Evolutionary conservation across 2,888 invertebrate genomes (phyloP), one percentile per base, ranked within the genome.

Genomic region (Amiota communis): DNA sequence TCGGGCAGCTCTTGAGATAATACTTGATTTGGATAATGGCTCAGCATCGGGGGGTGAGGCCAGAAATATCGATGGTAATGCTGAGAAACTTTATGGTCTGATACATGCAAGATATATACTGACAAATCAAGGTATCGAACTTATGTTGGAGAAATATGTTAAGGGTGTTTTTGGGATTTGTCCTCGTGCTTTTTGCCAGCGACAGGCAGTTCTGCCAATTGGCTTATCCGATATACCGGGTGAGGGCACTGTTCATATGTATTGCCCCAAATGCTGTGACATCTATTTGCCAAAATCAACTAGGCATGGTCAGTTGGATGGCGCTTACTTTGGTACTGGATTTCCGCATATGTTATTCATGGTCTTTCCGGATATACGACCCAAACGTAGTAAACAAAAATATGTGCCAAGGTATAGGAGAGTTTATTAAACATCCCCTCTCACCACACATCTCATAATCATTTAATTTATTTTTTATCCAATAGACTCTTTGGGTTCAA

Each of bases 311-410:
- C 98, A 98, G 91, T 97, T 98, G 23, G 99, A 99, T 90, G 99
- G 99, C 72, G 98, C 99, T 63, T 99, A 98, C 91, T 99, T 99
- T 91, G 99, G 99, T 86, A 99, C 99, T 61, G 99, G 99, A 73
- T 99, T 99, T 91, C 99, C 99, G 75, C 99, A 99, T 90, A 99
- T 99, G 99, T 93, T 99, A 78, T 99, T 99, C 90, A 99, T 99
- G 98, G 99, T 99, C 83, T 98, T 98, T 91, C 99, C 99, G 0
- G 99, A 99, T 91, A 96, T 97, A 91, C 93, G 99, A 88, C 99
- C 99, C 79, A 98, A 98, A 91, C 93, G 97, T 85, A 95, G 98
- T 78, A 93, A 95, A 83, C 98, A 97, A 90, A 97, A 98, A 91
- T 99, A 99, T 92, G 96, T 98, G 90, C 98, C 99, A 88, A 95